Percentiles rank a stretch among this genome's conserved stretches.
Conservation (phyloP, 2,888 invertebrate genomes). For the Nasonia oneida region DNA sequence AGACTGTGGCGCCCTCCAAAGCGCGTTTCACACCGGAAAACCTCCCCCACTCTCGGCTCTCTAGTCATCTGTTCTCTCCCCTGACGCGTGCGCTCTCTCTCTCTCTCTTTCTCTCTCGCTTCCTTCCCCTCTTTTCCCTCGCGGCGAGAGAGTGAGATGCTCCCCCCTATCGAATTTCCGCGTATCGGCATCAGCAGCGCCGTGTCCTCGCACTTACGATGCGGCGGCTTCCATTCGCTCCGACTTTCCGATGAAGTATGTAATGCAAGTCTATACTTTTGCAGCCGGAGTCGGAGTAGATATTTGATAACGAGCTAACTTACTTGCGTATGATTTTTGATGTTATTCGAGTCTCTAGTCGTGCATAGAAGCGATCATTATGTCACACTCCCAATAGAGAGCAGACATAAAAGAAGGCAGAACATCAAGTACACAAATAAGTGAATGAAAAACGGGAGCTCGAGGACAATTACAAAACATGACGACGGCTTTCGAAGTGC, state of each 20-base stretch:
- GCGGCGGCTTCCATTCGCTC: not conserved
- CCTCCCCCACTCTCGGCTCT: constrained; percentile 58
- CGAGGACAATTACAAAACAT: not conserved
- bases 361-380: not conserved
- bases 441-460: not conserved
- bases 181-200: constrained; percentile 18
- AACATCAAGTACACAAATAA: not conserved
- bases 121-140: not conserved
- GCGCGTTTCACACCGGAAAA: constrained; percentile 49
- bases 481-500: not conserved
- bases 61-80: constrained; percentile 48
- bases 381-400: not conserved
- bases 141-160: constrained; percentile 2
- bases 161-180: not conserved
- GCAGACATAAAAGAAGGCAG: not conserved
- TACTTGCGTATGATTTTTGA: not conserved
- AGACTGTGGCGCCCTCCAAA: constrained; percentile 66
- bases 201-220: not conserved
- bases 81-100: constrained; percentile 24
- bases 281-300: not conserved
- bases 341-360: not conserved
- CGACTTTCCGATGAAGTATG: not conserved
- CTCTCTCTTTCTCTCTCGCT: not conserved
- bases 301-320: not conserved
- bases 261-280: not conserved